phyloP scores from a whole-genome alignment of 2,113 vertebrate genomes.

The Calcarius ornatus region DNA sequence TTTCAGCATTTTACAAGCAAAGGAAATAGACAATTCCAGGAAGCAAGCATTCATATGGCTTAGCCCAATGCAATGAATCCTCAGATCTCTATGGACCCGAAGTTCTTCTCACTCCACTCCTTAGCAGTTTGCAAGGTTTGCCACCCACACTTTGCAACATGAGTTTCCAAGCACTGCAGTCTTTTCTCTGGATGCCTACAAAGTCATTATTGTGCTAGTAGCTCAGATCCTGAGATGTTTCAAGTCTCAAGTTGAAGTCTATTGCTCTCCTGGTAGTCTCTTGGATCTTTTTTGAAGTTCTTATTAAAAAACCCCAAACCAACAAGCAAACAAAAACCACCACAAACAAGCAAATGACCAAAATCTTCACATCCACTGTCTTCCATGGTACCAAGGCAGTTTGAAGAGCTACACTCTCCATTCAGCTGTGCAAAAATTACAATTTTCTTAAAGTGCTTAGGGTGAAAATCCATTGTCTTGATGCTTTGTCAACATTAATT shows the following conservation, averaged over 20 bases:
- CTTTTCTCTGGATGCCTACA: not conserved
- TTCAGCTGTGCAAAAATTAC: not conserved
- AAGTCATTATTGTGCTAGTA: not conserved
- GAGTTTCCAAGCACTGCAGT: not conserved
- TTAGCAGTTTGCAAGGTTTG: not conserved
- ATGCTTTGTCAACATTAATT: not conserved
- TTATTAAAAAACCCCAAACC: not conserved
- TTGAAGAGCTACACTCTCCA: not conserved
- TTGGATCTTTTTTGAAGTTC: not conserved
- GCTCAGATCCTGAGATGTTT: not conserved
- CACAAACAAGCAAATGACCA: not conserved
- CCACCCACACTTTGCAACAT: not conserved
- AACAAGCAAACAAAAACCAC: not conserved
- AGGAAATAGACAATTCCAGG: not conserved
- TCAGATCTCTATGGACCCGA: not conserved
- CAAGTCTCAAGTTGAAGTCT: not conserved
- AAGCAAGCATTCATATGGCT: rapidly evolving
- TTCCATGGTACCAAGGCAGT: not conserved
- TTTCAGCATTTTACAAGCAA: not conserved
- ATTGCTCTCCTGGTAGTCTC: not conserved
- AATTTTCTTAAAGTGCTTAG: not conserved
- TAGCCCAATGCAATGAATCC: not conserved
- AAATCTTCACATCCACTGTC: not conserved
- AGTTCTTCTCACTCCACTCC: not conserved
- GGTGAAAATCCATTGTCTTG: not conserved